A percentile compares a stretch with the other conserved stretches of the same genome.
These are phyloP conservation scores for Pharmacophagus antenor DNA, from an alignment of 2,888 invertebrate genomes.

Conservation along the genomic window DNA sequence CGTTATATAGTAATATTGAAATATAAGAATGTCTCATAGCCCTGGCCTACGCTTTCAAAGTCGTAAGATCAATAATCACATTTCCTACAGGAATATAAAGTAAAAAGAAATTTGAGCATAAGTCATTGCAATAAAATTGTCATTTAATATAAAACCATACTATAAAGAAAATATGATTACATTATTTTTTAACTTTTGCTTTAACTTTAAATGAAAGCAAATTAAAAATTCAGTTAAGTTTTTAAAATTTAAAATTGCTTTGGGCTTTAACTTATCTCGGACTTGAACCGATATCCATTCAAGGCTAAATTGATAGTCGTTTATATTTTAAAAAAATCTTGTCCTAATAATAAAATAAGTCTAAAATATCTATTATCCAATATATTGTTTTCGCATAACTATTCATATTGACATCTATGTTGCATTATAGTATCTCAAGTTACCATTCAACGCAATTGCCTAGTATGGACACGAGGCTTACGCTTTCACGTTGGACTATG, in stretches of 20 bases:
- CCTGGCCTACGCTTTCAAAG: not conserved
- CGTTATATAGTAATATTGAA: slow-evolving; percentile 29
- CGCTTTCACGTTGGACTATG: slow-evolving; percentile 27
- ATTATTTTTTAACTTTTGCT: not conserved
- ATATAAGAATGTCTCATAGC: slow-evolving; percentile 2
- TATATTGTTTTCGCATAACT: not conserved
- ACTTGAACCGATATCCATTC: not conserved
- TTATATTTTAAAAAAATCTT: no score
- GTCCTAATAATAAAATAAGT: no score
- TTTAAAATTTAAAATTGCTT: no score
- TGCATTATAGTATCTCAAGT: slow-evolving; percentile 25
- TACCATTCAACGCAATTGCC: slow-evolving; percentile 27
- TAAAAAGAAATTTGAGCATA: no score
- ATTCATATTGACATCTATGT: slow-evolving; percentile 18
- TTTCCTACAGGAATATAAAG: not conserved
- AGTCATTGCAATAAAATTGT: not conserved
- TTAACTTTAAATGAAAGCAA: not conserved
- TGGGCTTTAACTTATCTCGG: no score
- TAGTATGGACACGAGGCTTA: slow-evolving; percentile 16
- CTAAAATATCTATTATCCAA: not conserved
- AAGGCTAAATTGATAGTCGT: not conserved
- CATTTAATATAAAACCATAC: not conserved
- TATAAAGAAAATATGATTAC: not conserved
- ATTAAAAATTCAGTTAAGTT: no score
- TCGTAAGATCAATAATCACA: not conserved